Percentiles rank a stretch among this genome's conserved stretches.
These are phyloP conservation scores for Sphyrna mokarran DNA, from an alignment of 2,113 vertebrate species.

Conservation along the genomic window DNA sequence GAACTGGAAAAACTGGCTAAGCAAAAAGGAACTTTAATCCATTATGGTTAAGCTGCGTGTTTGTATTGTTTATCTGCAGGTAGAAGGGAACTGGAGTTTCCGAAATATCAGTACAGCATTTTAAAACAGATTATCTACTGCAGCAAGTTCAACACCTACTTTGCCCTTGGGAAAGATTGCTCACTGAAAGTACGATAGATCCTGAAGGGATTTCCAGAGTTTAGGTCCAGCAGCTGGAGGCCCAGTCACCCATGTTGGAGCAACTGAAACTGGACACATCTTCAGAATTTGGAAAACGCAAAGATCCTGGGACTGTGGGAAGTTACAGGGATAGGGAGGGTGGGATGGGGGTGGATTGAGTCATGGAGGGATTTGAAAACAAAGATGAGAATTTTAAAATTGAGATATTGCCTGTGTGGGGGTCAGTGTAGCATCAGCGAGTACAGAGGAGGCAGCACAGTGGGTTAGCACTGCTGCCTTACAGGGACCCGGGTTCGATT, in stretches of 20 bases:
- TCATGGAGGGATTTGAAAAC: not conserved
- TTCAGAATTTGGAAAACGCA: not conserved
- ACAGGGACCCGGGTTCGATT: no score
- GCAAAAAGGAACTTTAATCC: not conserved
- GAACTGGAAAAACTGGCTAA: not conserved
- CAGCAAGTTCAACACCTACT: constrained; percentile 38
- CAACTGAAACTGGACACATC: not conserved
- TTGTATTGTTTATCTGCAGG: not conserved
- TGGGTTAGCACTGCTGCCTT: no score
- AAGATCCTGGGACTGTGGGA: not conserved
- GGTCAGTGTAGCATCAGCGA: no score
- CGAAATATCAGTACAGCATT: constrained; percentile 6
- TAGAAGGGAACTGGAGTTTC: constrained; percentile 38
- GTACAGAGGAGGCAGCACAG: no score
- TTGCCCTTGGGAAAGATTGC: constrained; percentile 37
- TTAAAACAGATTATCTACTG: not conserved
- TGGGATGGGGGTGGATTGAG: no score
- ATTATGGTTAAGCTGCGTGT: no score
- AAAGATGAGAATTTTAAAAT: not conserved
- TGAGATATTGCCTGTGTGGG: not conserved
- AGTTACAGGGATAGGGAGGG: not conserved
- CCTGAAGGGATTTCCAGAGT: not conserved
- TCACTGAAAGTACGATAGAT: constrained; percentile 32
- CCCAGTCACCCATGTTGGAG: not conserved
- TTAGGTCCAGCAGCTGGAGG: not conserved